Percentiles rank a stretch among this genome's conserved stretches.
These are phyloP conservation scores for Epinotia bilunana DNA, from an alignment of 2,888 invertebrate genomes.

Conservation along the genomic window DNA sequence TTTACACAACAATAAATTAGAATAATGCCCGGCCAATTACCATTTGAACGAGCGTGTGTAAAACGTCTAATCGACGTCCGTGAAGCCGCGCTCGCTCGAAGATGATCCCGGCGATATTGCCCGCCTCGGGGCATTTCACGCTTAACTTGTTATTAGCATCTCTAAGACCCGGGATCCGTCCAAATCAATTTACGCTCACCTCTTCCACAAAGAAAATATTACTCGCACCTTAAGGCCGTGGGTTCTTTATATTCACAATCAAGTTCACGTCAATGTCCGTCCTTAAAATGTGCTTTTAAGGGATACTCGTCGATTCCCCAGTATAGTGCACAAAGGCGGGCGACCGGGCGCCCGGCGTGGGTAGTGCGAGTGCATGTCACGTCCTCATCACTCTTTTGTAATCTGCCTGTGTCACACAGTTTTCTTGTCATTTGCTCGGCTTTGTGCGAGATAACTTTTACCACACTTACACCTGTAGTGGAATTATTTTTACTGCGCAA, in stretches of 20 bases:
- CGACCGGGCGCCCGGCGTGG: background rate
- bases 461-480: slow-evolving; percentile 5
- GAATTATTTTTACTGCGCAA: slow-evolving; percentile 4
- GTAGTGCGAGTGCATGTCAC: slow-evolving; percentile 54
- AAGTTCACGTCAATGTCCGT: slow-evolving; percentile 51
- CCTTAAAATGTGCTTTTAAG: slow-evolving; percentile 46
- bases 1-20: slow-evolving; percentile 35
- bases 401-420: slow-evolving; percentile 54
- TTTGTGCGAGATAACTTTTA: slow-evolving; percentile 48
- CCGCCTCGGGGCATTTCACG: slow-evolving; percentile 52
- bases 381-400: slow-evolving; percentile 56
- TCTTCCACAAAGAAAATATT: slow-evolving; percentile 60
- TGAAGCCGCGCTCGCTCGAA: slow-evolving; percentile 48
- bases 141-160: slow-evolving; percentile 58
- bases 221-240: slow-evolving; percentile 48
- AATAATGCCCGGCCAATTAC: slow-evolving; percentile 25
- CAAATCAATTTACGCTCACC: slow-evolving; percentile 66
- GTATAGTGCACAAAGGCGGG: slow-evolving; percentile 29
- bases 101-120: slow-evolving; percentile 54
- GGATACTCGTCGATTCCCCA: slow-evolving; percentile 45
- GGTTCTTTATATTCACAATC: slow-evolving; percentile 52
- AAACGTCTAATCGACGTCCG: background rate
- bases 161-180: slow-evolving; percentile 58
- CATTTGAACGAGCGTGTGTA: slow-evolving; percentile 16
- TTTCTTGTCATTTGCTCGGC: slow-evolving; percentile 49